These are phyloP conservation scores for Littorina saxatilis DNA, from an alignment of 1,140 invertebrate genomes.

Conservation along the genomic window DNA sequence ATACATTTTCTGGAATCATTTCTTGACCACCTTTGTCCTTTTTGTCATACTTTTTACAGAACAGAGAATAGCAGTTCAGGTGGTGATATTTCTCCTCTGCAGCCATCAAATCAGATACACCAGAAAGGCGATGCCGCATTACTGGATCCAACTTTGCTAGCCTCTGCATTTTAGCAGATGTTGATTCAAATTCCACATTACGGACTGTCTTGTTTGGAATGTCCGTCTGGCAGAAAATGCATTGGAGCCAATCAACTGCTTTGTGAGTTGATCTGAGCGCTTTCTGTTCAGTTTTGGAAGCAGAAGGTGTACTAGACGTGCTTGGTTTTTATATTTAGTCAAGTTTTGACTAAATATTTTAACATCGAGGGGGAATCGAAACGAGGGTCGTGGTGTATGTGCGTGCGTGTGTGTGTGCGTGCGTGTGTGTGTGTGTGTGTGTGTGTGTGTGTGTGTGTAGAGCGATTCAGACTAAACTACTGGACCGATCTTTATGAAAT, in stretches of 20 bases:
- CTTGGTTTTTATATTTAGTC: too few relatives aligned
- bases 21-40: neutral
- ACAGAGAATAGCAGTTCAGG: conserved; percentile 2
- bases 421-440: too few relatives aligned
- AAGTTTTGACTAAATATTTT: too few relatives aligned
- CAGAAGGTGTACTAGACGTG: neutral
- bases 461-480: too few relatives aligned
- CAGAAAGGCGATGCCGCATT: neutral
- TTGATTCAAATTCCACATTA: neutral
- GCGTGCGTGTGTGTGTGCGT: neutral
- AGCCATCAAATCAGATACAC: neutral
- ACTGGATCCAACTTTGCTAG: too few relatives aligned
- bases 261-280: neutral
- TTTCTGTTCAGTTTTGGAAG: neutral
- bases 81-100: neutral
- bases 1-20: neutral
- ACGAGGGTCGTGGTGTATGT: too few relatives aligned
- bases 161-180: neutral
- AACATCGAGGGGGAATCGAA: too few relatives aligned
- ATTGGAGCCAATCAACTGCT: too few relatives aligned
- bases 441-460: too few relatives aligned
- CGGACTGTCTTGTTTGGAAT: neutral
- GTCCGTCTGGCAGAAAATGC: too few relatives aligned
- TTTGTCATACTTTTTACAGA: neutral
- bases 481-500: too few relatives aligned